phyloP scores from a whole-genome alignment of 2,888 invertebrate species.

The Caenorhabditis sp. region DNA sequence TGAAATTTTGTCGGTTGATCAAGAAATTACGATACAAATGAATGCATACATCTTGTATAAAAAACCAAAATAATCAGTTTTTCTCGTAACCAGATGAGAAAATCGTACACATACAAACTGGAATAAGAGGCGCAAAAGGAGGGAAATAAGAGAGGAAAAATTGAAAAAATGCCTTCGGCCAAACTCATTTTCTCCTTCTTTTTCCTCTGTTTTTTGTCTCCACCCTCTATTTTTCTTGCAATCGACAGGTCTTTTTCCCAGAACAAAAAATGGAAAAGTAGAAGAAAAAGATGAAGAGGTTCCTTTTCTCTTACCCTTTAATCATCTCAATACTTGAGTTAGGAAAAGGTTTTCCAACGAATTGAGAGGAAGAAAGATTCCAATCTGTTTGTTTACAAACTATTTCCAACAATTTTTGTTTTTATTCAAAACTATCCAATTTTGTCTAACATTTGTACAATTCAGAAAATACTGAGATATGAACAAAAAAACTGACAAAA shows the following conservation, averaged over 20 bases:
- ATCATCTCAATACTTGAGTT: too few relatives aligned
- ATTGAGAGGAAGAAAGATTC: constrained; percentile 4
- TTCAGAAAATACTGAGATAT: too few relatives aligned
- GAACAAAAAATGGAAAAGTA: background rate
- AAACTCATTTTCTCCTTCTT: constrained; percentile 20
- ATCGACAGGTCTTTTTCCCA: background rate
- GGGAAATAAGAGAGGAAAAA: constrained; percentile 2
- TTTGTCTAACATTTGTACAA: too few relatives aligned
- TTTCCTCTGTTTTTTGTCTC: constrained; percentile 9
- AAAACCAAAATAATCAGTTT: background rate
- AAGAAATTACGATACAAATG: background rate
- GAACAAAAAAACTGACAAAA: too few relatives aligned
- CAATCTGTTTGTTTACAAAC: constrained; percentile 12
- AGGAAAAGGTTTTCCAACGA: background rate
- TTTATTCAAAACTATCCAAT: too few relatives aligned
- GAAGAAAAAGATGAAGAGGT: constrained; percentile 3
- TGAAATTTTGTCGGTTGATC: constrained; percentile 13
- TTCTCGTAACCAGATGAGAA: background rate
- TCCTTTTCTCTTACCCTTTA: background rate
- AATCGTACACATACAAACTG: background rate
- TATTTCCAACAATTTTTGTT: too few relatives aligned
- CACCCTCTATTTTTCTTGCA: background rate
- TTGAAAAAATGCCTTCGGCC: constrained; percentile 2
- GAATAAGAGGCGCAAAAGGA: background rate
- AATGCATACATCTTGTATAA: too few relatives aligned